These are phyloP conservation scores for Cheilosia impressa DNA, from an alignment of 2,888 invertebrate genomes.

Conservation along the genomic window DNA sequence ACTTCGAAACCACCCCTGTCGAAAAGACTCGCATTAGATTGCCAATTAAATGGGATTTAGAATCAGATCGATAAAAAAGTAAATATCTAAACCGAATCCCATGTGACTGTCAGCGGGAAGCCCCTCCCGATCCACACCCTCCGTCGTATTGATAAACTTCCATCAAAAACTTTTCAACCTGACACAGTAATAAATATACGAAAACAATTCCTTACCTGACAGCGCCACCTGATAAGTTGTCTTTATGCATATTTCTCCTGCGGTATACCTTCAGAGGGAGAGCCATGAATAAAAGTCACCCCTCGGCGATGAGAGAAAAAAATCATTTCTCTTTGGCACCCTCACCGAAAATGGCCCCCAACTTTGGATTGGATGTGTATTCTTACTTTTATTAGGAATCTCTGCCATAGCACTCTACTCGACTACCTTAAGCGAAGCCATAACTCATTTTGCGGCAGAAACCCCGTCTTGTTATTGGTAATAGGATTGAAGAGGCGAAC, in stretches of 20 bases:
- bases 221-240: constrained; percentile 22
- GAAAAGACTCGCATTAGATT: neutral
- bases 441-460: constrained; percentile 65
- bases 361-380: constrained; percentile 21
- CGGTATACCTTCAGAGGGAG: neutral
- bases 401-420: constrained; percentile 22
- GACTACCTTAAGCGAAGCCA: constrained; percentile 10
- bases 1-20: neutral
- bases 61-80: neutral
- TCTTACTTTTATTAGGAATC: constrained; percentile 64
- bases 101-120: constrained; percentile 11
- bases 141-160: constrained; percentile 30
- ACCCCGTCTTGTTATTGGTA: constrained; percentile 56
- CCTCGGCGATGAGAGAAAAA: constrained; percentile 32
- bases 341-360: constrained; percentile 56
- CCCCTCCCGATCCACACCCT: neutral
- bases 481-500: constrained; percentile 57
- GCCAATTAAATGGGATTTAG: neutral
- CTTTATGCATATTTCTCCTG: constrained; percentile 1
- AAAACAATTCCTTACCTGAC: constrained; percentile 27
- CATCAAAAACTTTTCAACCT: constrained; percentile 51
- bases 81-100: constrained; percentile 7
- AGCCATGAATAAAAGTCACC: constrained; percentile 31
- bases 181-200: constrained; percentile 45
- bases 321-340: constrained; percentile 68